phyloP scores from a whole-genome alignment of 2,113 vertebrate species.

The Coptodon bakossiorum region DNA sequence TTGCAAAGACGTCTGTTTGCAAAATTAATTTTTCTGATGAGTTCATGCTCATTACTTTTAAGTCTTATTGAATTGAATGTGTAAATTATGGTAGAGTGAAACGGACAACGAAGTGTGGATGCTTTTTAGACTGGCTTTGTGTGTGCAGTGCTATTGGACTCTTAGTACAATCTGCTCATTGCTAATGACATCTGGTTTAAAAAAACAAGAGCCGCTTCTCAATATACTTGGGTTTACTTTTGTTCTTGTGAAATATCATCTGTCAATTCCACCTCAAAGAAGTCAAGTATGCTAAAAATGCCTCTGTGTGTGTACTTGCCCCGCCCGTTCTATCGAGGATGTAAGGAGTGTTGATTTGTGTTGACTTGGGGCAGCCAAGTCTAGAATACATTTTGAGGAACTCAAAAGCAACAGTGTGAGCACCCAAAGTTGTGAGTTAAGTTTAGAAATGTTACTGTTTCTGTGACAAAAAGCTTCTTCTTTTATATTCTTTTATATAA shows the following conservation, averaged over 20 bases:
- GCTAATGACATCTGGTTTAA: background rate
- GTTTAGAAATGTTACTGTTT: background rate
- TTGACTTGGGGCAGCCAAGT: background rate
- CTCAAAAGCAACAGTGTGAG: background rate
- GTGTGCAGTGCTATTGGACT: background rate
- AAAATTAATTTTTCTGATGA: background rate
- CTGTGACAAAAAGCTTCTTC: background rate
- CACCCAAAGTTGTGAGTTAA: fast-evolving
- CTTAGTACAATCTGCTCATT: background rate
- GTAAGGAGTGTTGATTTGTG: background rate
- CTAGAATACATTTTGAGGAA: fast-evolving
- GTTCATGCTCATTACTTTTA: background rate
- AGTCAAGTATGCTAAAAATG: fast-evolving
- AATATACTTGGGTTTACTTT: background rate
- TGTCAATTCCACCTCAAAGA: background rate
- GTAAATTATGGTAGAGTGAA: fast-evolving
- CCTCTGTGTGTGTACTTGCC: background rate
- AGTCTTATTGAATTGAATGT: background rate
- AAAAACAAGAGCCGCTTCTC: background rate
- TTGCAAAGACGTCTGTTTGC: background rate
- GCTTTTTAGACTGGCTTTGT: background rate
- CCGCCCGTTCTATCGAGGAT: fast-evolving
- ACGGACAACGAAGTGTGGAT: fast-evolving
- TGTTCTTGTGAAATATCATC: background rate
- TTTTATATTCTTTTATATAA: background rate